phyloP scores from a whole-genome alignment of 2,797 vertebrate genomes.

The Heliangelus exortis region DNA sequence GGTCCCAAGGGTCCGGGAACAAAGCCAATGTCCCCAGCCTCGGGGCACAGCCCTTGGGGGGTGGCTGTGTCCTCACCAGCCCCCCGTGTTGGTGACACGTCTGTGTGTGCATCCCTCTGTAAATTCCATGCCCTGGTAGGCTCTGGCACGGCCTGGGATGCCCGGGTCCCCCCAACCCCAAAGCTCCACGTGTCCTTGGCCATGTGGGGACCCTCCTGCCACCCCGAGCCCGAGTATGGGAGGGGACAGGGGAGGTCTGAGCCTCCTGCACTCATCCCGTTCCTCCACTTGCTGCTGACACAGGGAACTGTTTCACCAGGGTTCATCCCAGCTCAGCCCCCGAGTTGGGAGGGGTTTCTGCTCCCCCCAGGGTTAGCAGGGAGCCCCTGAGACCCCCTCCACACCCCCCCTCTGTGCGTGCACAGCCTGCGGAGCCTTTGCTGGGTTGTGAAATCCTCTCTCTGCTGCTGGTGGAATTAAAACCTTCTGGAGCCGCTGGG shows the following conservation, averaged over 20 bases:
- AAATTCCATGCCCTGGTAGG: not conserved
- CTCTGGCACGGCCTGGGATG: not conserved
- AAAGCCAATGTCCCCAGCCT: not conserved
- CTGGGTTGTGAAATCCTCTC: not conserved
- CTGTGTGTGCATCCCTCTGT: rapidly evolving
- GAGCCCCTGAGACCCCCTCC: not conserved
- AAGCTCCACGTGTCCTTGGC: not conserved
- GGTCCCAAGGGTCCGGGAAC: not conserved
- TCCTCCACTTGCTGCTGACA: not conserved
- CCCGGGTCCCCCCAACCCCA: not conserved
- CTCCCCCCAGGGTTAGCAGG: not conserved
- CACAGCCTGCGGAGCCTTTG: not conserved
- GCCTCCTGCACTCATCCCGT: rapidly evolving
- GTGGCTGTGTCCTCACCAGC: not conserved
- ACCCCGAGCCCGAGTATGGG: no score
- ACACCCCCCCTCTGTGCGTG: not conserved
- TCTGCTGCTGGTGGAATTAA: not conserved
- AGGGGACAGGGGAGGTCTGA: not conserved
- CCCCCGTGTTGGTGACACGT: rapidly evolving
- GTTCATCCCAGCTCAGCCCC: not conserved
- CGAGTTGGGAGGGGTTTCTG: not conserved
- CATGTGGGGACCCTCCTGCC: no score
- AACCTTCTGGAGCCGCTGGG: not conserved
- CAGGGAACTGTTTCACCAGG: not conserved
- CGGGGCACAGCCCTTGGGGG: not conserved